Evolutionary conservation across 2,113 vertebrate species (phyloP).

Genomic region (Fulmarus glacialis): DNA sequence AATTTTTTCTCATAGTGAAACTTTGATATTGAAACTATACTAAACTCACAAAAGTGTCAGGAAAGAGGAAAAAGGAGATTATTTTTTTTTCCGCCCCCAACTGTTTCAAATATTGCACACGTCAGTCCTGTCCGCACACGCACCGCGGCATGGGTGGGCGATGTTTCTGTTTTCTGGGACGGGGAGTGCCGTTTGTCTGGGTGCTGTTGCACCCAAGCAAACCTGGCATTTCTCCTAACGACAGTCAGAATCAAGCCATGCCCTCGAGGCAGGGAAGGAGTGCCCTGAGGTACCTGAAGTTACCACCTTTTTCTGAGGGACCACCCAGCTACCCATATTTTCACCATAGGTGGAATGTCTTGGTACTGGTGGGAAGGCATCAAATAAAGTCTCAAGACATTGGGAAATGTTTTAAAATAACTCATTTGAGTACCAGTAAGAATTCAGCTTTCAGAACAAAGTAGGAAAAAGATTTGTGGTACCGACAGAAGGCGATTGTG

Average conservation of each 20-base stretch:
- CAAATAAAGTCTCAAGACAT: background rate
- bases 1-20: background rate
- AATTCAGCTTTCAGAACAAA: background rate
- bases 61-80: background rate
- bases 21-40: background rate
- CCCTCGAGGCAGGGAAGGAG: background rate
- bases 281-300: background rate
- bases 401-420: background rate
- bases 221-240: background rate
- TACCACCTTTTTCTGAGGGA: background rate
- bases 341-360: background rate
- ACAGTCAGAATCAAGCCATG: background rate
- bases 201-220: background rate
- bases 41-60: background rate
- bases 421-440: background rate
- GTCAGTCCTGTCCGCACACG: too few species aligned
- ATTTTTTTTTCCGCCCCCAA: too few species aligned
- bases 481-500: accelerated
- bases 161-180: background rate
- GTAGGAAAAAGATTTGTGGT: background rate
- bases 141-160: background rate
- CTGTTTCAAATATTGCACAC: background rate
- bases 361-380: background rate
- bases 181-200: background rate
- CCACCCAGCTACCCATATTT: background rate